phyloP scores from a whole-genome alignment of 2,888 invertebrate genomes.

The Nowickia ferox region DNA sequence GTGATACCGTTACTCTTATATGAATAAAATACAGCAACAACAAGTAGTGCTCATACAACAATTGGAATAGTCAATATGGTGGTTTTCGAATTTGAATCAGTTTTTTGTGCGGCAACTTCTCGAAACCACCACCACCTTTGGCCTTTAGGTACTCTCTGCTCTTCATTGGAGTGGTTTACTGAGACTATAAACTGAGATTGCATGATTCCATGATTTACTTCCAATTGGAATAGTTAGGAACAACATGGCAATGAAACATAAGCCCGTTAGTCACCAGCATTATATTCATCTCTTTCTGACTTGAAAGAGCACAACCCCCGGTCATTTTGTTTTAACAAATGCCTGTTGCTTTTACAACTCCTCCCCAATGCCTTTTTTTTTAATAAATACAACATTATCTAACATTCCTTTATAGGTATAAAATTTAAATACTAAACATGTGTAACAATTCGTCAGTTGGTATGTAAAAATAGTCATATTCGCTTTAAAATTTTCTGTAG shows the following conservation, averaged over 20 bases:
- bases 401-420: constrained; percentile 11
- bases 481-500: not conserved
- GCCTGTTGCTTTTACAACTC: constrained; percentile 66
- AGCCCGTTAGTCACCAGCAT: constrained; percentile 30
- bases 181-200: constrained; percentile 57
- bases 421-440: not conserved
- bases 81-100: constrained; percentile 66
- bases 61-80: constrained; percentile 64
- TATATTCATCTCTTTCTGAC: constrained; percentile 50
- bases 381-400: constrained; percentile 10
- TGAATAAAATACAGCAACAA: constrained; percentile 15
- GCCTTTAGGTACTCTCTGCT: constrained; percentile 61
- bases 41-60: not conserved
- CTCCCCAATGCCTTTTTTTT: constrained; percentile 60
- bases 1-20: constrained; percentile 61
- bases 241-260: constrained; percentile 48
- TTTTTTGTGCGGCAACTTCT: not conserved
- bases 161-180: constrained; percentile 55
- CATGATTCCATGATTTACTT: constrained; percentile 65
- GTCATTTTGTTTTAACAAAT: constrained; percentile 17
- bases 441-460: constrained; percentile 5
- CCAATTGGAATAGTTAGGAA: constrained; percentile 65
- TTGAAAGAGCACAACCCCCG: not conserved
- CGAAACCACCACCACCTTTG: constrained; percentile 41
- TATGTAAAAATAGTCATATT: not conserved